phyloP scores from a whole-genome alignment of 2,888 invertebrate species.

The Orthosia gracilis region DNA sequence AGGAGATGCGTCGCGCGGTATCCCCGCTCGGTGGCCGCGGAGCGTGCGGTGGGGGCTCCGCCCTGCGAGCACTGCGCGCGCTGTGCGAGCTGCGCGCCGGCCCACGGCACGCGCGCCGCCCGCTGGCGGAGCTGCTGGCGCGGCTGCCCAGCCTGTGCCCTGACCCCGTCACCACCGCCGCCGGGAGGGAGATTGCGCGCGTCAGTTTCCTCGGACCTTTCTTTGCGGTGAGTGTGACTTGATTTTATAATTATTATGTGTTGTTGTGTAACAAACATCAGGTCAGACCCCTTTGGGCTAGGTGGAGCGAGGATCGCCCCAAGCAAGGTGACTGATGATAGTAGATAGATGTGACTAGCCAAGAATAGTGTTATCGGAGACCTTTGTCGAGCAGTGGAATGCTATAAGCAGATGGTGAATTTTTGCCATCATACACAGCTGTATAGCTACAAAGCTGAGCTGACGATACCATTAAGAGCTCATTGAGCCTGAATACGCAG shows the following conservation, averaged over 20 bases:
- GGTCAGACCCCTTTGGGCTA: too few species aligned
- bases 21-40: constrained; percentile 93
- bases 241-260: neutral
- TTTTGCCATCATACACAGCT: neutral
- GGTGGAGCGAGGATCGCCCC: neutral
- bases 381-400: neutral
- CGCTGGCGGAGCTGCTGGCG: constrained; percentile 91
- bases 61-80: constrained; percentile 94
- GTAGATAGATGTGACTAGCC: neutral
- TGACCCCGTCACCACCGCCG: constrained; percentile 93
- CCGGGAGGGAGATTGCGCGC: constrained; percentile 96
- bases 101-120: constrained; percentile 92
- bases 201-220: constrained; percentile 98
- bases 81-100: constrained; percentile 95
- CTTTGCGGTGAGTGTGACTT: constrained; percentile 92
- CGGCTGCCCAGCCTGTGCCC: constrained; percentile 92
- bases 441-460: neutral
- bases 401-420: neutral
- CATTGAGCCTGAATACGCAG: constrained; percentile 14
- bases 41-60: constrained; percentile 93
- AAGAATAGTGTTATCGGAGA: neutral
- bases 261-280: too few species aligned
- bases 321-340: neutral
- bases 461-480: constrained; percentile 1
- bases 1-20: constrained; percentile 93